phyloP scores from a whole-genome alignment of 2,888 invertebrate genomes.

The Pecten maximus region DNA sequence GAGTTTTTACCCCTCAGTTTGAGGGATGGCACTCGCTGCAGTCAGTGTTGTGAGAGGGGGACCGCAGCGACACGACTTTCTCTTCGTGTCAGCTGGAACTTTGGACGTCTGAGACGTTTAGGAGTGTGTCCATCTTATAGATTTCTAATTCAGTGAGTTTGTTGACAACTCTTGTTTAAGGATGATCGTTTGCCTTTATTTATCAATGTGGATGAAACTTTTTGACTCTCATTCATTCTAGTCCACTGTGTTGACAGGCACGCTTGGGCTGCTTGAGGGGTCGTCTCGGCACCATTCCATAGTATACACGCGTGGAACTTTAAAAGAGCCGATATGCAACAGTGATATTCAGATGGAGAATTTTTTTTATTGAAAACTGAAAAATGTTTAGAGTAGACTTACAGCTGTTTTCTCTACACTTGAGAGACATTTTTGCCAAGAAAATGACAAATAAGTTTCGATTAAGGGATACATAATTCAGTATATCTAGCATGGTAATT shows the following conservation, averaged over 20 bases:
- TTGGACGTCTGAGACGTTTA: background rate
- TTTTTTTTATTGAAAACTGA: background rate
- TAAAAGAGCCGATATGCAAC: background rate
- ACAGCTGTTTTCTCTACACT: too few relatives aligned
- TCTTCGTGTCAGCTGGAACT: background rate
- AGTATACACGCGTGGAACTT: background rate
- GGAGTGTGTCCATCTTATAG: background rate
- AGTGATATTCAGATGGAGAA: background rate
- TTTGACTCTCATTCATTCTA: constrained; percentile 7
- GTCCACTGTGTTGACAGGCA: background rate
- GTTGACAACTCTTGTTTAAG: background rate
- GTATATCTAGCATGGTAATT: too few relatives aligned
- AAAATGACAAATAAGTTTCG: background rate
- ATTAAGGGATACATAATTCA: background rate
- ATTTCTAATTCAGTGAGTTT: background rate
- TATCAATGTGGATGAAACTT: background rate
- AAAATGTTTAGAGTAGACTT: background rate
- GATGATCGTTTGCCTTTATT: background rate
- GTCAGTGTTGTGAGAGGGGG: background rate
- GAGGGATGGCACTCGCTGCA: constrained; percentile 29
- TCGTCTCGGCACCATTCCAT: background rate
- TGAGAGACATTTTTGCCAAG: background rate
- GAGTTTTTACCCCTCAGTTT: background rate
- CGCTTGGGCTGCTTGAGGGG: background rate
- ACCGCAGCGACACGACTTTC: background rate